Evolutionary conservation across 1,140 invertebrate genomes (phyloP), one percentile per base, ranked within the genome.

Genomic region (Halesus radiatus): DNA sequence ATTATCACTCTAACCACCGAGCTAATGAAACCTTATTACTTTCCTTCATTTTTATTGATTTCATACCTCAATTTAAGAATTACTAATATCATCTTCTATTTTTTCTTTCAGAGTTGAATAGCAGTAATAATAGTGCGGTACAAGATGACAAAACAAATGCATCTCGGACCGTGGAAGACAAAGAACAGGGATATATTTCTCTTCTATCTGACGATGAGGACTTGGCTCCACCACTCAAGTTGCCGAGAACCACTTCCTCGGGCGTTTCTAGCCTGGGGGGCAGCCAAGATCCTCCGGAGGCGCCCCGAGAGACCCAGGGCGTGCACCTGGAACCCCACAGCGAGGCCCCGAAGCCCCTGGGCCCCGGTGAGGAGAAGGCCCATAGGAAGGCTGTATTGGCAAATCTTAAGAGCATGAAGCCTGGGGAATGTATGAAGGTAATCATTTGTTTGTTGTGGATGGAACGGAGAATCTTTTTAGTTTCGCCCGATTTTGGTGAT

Each of bases 391-490:
- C 84, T 29, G 79, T 81, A 1, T 76, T 32, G 4, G 82, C 85
- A 64, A 76, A 83, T 16, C 85, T 85, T 22, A 88, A 88, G 78
- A 86, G 86, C 54, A 86, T 88, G 29, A 91, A 91, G 81, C 90
- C 90, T 29, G 90, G 90, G 20, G 90, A 92, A 81, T 91, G 90
- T 78, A 87, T 92, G 79, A 92, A 90, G 86, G 90, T 90, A 86
- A 13, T 45, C 37, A n/a, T n/a, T n/a, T n/a, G n/a, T n/a, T n/a
- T n/a, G n/a, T n/a, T n/a, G n/a, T n/a, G n/a, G n/a, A n/a, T n/a
- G n/a, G n/a, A n/a, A n/a, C n/a, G n/a, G n/a, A n/a, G n/a, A n/a
- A n/a, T n/a, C n/a, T n/a, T n/a, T n/a, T n/a, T n/a, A n/a, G n/a
- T n/a, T n/a, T n/a, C n/a, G n/a, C n/a, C n/a, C n/a, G n/a, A n/a